These are phyloP conservation scores for Drosophila colorata DNA, from an alignment of 2,888 invertebrate species.

Conservation along the genomic window DNA sequence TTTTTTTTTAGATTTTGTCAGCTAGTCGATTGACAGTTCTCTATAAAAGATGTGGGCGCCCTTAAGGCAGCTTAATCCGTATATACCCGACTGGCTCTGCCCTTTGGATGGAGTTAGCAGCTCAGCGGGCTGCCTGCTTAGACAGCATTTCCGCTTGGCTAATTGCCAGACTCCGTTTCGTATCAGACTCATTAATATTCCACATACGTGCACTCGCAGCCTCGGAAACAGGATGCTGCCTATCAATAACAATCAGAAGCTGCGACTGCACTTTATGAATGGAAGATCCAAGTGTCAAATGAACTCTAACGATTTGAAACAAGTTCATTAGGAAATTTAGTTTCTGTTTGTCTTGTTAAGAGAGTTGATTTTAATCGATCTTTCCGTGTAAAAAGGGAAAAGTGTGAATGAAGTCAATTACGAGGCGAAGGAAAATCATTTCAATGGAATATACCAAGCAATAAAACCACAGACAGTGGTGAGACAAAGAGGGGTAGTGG, in stretches of 20 bases:
- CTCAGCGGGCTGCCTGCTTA: constrained; percentile 1
- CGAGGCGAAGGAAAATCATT: constrained; percentile 38
- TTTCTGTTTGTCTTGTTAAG: constrained; percentile 34
- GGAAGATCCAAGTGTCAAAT: constrained; percentile 45
- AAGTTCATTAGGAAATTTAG: constrained; percentile 72
- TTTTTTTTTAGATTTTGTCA: constrained; percentile 12
- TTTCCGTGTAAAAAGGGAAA: constrained; percentile 61
- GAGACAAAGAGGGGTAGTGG: constrained; percentile 5
- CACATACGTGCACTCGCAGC: constrained; percentile 30
- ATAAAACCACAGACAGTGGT: constrained; percentile 28
- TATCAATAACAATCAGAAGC: constrained; percentile 65
- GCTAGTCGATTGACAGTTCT: constrained; percentile 53
- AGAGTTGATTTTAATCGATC: constrained; percentile 70
- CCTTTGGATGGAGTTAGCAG: neutral
- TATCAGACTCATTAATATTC: constrained; percentile 60
- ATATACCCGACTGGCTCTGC: neutral
- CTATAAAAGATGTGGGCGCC: constrained; percentile 67
- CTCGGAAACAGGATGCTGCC: constrained; percentile 80
- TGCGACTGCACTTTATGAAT: constrained; percentile 54
- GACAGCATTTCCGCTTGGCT: constrained; percentile 61
- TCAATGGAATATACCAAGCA: constrained; percentile 50
- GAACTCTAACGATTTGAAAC: constrained; percentile 47
- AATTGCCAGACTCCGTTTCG: constrained; percentile 52
- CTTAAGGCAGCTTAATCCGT: constrained; percentile 22
- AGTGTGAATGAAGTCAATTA: constrained; percentile 76